phyloP scores from a whole-genome alignment of 2,113 vertebrate genomes.

The Gila orcuttii region DNA sequence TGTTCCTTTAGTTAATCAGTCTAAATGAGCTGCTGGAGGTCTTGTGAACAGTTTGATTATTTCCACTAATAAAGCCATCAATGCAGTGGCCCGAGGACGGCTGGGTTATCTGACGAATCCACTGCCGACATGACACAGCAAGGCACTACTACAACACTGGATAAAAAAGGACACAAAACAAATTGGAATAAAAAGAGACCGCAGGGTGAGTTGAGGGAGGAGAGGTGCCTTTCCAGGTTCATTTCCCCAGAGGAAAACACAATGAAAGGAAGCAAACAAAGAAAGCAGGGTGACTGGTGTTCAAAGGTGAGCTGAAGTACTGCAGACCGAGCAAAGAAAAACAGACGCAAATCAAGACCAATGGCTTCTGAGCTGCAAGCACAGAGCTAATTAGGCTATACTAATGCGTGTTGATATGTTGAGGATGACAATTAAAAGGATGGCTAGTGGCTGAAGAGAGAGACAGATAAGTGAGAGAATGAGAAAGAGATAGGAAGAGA shows the following conservation, averaged over 20 bases:
- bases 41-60: conserved; percentile 27
- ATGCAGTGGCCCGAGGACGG: background rate
- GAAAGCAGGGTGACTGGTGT: conserved; percentile 25
- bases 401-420: background rate
- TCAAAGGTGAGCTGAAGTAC: conserved; percentile 18
- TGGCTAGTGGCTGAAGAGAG: no score
- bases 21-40: conserved; percentile 28
- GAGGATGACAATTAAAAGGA: background rate
- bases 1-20: conserved; percentile 19
- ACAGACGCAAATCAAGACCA: background rate
- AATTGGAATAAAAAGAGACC: conserved; percentile 11
- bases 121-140: background rate
- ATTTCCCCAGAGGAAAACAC: conserved; percentile 30
- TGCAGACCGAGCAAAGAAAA: background rate
- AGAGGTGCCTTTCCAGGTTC: background rate
- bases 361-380: background rate
- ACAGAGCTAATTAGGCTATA: conserved; percentile 1
- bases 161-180: conserved; percentile 19
- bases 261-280: conserved; percentile 34
- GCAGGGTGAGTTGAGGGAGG: background rate
- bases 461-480: background rate
- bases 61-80: conserved; percentile 46
- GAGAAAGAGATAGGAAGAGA: background rate
- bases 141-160: background rate
- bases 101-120: background rate